Conservation (phyloP, 2,113 vertebrate species). For the Grantiella picta region DNA sequence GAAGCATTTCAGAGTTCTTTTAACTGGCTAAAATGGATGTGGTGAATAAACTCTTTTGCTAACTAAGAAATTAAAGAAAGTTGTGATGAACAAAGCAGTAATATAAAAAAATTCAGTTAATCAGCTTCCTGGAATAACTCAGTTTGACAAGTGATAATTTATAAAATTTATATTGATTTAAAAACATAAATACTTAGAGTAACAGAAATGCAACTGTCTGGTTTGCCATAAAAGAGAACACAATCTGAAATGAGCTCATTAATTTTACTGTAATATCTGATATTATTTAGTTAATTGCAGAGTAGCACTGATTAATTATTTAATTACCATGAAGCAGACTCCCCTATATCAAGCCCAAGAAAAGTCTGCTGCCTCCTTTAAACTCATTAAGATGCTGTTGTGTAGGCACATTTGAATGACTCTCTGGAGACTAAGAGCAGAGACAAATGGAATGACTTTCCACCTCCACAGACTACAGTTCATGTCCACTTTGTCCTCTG, state of each 20-base stretch:
- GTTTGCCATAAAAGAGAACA: not conserved
- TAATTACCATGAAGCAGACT: not conserved
- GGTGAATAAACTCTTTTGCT: not conserved
- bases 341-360: not conserved
- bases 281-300: conserved; percentile 15
- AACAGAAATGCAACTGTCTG: not conserved
- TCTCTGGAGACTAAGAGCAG: not conserved
- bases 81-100: not conserved
- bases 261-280: conserved; percentile 4
- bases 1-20: not conserved
- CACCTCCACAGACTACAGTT: not conserved
- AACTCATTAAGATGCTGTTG: not conserved
- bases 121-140: not conserved
- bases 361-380: not conserved
- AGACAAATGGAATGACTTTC: not conserved
- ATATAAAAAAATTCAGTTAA: not conserved
- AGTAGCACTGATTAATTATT: conserved; percentile 29
- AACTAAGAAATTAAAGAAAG: not conserved
- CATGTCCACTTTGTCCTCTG: not conserved
- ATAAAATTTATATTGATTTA: not conserved
- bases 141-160: not conserved
- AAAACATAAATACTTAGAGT: not conserved
- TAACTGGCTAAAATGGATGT: not conserved
- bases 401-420: not conserved
- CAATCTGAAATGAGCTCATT: not conserved